Conservation (phyloP, 2,888 invertebrate genomes). For the Myopa tessellatipennis region DNA sequence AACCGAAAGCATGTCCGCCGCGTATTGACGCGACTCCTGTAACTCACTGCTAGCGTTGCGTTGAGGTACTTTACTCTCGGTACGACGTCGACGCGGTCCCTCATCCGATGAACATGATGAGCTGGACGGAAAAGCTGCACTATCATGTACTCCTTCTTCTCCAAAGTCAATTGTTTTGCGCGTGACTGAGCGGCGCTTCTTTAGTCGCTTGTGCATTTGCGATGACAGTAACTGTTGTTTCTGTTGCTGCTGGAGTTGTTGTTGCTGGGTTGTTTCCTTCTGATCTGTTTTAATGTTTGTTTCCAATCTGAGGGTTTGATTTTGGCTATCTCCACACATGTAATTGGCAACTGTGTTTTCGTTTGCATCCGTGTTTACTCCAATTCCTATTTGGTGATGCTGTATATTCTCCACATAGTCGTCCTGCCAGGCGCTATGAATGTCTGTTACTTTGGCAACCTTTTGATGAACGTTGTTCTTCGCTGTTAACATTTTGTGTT, state of each 20-base stretch:
- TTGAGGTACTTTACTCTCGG: constrained; percentile 28
- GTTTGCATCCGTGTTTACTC: neutral
- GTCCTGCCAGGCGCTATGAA: constrained; percentile 65
- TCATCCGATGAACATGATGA: constrained; percentile 69
- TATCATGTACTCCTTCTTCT: constrained; percentile 36
- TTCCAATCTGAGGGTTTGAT: neutral
- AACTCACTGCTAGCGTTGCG: constrained; percentile 6
- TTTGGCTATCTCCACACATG: neutral
- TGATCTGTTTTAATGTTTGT: neutral
- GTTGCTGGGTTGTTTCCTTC: constrained; percentile 17
- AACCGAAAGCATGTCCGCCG: neutral
- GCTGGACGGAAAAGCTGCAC: constrained; percentile 47
- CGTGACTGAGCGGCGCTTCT: constrained; percentile 50
- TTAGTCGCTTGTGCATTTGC: constrained; percentile 53
- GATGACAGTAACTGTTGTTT: constrained; percentile 44
- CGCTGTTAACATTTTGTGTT: constrained; percentile 1
- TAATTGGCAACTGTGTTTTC: neutral
- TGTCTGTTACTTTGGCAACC: constrained; percentile 60
- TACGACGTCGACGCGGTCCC: constrained; percentile 56
- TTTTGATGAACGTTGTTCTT: constrained; percentile 54
- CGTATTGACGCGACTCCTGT: neutral
- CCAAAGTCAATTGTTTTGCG: constrained; percentile 39
- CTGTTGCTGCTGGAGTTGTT: constrained; percentile 40
- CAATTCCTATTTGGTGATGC: neutral
- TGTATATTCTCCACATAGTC: constrained; percentile 53